These are phyloP conservation scores for Gallinago nigripennis DNA, from an alignment of 2,797 vertebrate genomes.

Conservation along the genomic window DNA sequence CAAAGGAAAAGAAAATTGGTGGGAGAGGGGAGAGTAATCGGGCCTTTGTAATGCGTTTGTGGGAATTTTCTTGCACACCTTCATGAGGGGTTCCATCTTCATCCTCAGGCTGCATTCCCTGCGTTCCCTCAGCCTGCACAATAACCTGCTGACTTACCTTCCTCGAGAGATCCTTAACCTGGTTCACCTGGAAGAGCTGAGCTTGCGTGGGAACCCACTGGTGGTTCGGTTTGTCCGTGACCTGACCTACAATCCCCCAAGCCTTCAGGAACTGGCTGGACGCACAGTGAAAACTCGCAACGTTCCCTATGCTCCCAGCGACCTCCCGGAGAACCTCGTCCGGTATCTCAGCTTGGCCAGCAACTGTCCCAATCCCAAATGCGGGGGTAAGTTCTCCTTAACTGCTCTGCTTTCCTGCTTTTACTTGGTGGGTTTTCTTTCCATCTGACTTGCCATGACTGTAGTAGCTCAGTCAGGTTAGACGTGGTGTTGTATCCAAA, in stretches of 20 bases:
- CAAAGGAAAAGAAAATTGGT: neutral
- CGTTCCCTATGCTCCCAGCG: constrained; percentile 82
- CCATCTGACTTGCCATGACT: neutral
- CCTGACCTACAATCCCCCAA: constrained; percentile 93
- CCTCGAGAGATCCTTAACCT: constrained; percentile 96
- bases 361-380: constrained; percentile 99
- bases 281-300: constrained; percentile 91
- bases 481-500: neutral
- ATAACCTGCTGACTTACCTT: constrained; percentile 95
- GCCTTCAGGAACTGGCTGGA: constrained; percentile 91
- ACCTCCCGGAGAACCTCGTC: constrained; percentile 88
- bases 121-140: constrained; percentile 96
- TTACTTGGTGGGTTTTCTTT: neutral
- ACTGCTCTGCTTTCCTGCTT: neutral
- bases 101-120: constrained; percentile 88
- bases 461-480: neutral
- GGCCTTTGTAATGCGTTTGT: neutral
- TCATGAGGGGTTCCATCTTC: neutral
- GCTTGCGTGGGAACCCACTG: constrained; percentile 94
- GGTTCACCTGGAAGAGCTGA: constrained; percentile 94
- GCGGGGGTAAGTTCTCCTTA: constrained; percentile 83
- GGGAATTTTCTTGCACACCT: neutral
- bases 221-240: constrained; percentile 98
- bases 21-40: neutral
- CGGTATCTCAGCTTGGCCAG: constrained; percentile 91